Evolutionary conservation across 2,888 invertebrate genomes (phyloP).

Genomic region (Chrysolina americana): DNA sequence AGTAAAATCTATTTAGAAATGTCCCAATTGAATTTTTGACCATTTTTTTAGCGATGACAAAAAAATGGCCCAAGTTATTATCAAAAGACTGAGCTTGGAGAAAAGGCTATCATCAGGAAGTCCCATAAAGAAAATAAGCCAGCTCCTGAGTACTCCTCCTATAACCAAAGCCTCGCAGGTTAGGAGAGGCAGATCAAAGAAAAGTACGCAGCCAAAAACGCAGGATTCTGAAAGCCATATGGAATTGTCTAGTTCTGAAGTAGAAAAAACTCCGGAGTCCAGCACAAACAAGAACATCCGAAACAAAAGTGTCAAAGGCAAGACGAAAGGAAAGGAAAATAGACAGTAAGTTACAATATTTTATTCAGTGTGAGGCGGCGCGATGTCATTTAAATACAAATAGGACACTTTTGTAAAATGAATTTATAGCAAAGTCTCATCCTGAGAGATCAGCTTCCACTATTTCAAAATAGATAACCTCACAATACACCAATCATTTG

Average conservation of each 20-base stretch:
- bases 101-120: constrained; percentile 27
- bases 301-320: constrained; percentile 12
- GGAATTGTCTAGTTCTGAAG: neutral
- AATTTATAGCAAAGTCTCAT: too few species aligned
- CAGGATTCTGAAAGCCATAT: neutral
- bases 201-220: neutral
- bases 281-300: neutral
- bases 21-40: neutral
- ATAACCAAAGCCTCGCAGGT: constrained; percentile 30
- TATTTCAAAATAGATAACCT: too few species aligned
- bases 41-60: constrained; percentile 26
- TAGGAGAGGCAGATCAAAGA: constrained; percentile 15
- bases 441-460: too few species aligned
- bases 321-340: constrained; percentile 35
- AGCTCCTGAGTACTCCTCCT: constrained; percentile 23
- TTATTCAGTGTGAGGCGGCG: too few species aligned
- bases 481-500: too few species aligned
- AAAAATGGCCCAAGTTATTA: constrained; percentile 34
- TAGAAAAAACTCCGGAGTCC: neutral
- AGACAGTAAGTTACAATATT: constrained; percentile 23
- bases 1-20: too few species aligned
- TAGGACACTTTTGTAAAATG: too few species aligned
- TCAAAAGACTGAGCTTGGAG: constrained; percentile 36
- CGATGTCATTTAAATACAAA: too few species aligned
- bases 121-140: constrained; percentile 25